Evolutionary conservation across 2,888 invertebrate genomes (phyloP).

Genomic region (Glyphotaelius pellucidus): DNA sequence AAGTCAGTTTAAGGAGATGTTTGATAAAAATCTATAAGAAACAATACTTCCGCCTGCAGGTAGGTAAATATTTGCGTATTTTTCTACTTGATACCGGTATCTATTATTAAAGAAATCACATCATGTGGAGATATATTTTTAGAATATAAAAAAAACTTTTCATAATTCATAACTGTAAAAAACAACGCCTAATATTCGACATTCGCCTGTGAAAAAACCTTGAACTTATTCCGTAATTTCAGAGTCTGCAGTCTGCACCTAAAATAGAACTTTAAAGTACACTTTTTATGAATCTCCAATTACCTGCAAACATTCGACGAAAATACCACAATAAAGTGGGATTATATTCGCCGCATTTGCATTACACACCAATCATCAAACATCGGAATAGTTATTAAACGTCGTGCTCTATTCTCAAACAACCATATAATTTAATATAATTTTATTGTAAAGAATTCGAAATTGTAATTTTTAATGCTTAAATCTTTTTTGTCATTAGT

Average conservation of each 20-base stretch:
- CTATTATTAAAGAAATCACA: neutral
- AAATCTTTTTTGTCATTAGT: neutral
- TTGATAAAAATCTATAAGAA: neutral
- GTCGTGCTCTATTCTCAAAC: neutral
- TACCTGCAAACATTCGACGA: neutral
- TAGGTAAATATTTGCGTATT: neutral
- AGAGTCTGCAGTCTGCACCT: neutral
- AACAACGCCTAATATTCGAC: neutral
- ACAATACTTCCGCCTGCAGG: neutral
- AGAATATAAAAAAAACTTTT: neutral
- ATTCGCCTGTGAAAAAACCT: neutral
- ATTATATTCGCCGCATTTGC: neutral
- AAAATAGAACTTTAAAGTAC: neutral
- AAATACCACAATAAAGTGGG: neutral
- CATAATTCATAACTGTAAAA: neutral
- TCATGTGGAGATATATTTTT: neutral
- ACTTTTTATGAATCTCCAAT: neutral
- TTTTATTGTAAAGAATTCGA: neutral
- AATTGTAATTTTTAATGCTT: neutral
- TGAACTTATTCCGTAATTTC: neutral
- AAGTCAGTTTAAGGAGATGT: neutral
- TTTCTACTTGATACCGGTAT: neutral
- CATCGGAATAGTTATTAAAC: neutral
- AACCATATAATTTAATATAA: neutral
- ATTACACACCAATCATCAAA: neutral